Evolutionary conservation across 1,140 invertebrate genomes (phyloP).

Genomic region (Portunus trituberculatus): DNA sequence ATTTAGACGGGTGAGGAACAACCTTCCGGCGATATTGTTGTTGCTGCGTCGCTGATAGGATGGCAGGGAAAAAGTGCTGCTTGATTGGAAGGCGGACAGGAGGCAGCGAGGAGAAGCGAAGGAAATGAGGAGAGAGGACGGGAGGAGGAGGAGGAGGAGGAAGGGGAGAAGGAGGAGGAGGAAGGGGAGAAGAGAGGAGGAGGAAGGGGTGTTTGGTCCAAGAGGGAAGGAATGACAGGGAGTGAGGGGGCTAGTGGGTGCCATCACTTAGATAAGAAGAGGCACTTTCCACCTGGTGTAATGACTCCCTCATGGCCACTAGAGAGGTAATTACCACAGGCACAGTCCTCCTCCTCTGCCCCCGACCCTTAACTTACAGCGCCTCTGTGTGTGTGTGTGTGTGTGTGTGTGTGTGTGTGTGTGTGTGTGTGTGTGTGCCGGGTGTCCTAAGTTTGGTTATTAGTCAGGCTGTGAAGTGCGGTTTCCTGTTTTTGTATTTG

Average conservation of each 20-base stretch:
- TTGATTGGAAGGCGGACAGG: background rate
- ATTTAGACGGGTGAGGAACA: background rate
- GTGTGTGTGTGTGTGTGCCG: background rate
- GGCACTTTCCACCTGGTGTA: conserved; percentile 11
- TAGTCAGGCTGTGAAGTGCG: conserved; percentile 9
- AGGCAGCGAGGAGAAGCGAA: background rate
- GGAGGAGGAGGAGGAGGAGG: background rate
- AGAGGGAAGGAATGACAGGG: background rate
- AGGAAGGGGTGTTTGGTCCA: background rate
- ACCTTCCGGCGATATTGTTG: background rate
- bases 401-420: background rate
- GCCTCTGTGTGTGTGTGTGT: background rate
- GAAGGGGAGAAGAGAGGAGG: background rate
- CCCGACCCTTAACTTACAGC: background rate
- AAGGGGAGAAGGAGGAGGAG: background rate
- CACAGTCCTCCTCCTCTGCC: background rate
- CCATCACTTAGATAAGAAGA: conserved; percentile 14
- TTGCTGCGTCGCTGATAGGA: background rate
- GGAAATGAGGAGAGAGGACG: background rate
- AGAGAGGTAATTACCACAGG: background rate
- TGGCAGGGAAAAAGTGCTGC: background rate
- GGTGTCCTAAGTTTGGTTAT: background rate
- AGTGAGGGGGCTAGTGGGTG: background rate
- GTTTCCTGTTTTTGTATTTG: background rate
- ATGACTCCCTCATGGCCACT: conserved; percentile 18